Base-by-base conservation (phyloP, 2,113 vertebrate genomes). In the Callopanchax toddi region DNA sequence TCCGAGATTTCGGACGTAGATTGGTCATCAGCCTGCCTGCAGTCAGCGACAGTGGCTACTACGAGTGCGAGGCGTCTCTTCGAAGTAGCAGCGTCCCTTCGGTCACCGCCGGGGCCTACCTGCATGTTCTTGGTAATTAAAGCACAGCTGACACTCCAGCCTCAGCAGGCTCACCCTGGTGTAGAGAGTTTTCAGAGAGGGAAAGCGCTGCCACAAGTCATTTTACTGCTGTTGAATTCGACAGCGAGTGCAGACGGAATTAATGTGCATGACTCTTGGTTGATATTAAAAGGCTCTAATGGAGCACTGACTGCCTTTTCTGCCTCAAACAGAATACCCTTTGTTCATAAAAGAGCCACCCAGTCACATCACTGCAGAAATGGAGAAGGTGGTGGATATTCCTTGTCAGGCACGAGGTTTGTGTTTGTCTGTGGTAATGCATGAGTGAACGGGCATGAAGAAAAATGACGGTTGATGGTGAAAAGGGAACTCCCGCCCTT, bases 331-430 rank as follows among this genome's bases (percentile, higher is more conserved):
- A 98, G 97, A 99, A 66, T 96, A 95, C 0, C 97, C 97, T 0
- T 93, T 97, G 87, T 98, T 99, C 25, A 25, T 94, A 65, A 94
- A 90, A 91, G 97, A 98, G 87, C 97, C 97, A 0, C 95, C 97
- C 52, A 93, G 92, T 62, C 97, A 98, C 90, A 93, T 98, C 81
- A 97, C 94, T 0, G 97, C 96, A 0, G 97, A 99, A 90, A 98
- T 99, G 95, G 97, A 99, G 87, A 99, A 96, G 71, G 94, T 98
- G 87, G 94, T 98, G 80, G 93, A 98, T 81, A 94, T 99, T 54
- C 96, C 96, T 40, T 99, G 97, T 83, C 95, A 94, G 67, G 97
- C 97, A 52, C 92, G 93, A 93, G 96, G 96, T 97, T 11, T 66
- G 10, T 60, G 42, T 37, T 69, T 71, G 32, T 51, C 60, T 70